Percentiles rank a stretch among this genome's conserved stretches.
These are phyloP conservation scores for Macaria liturata DNA, from an alignment of 2,888 invertebrate genomes.

Conservation along the genomic window DNA sequence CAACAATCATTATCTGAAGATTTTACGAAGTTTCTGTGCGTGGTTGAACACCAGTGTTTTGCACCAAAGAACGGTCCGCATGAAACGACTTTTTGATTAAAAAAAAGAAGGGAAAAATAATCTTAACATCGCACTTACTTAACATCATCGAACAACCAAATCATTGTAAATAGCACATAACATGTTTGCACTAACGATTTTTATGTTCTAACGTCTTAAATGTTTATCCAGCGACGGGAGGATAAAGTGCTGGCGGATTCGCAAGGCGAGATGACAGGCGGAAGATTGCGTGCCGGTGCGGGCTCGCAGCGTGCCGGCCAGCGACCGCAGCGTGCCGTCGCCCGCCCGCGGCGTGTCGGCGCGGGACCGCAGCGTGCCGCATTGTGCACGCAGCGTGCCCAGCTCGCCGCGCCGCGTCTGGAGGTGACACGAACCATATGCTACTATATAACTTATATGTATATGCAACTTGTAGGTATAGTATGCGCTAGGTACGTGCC, in stretches of 20 bases:
- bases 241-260: slow-evolving; percentile 66
- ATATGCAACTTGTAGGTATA: no score
- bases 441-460: no score
- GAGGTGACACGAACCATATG: slow-evolving; percentile 28
- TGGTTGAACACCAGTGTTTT: no score
- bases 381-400: slow-evolving; percentile 22
- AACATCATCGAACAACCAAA: no score
- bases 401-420: slow-evolving; percentile 29
- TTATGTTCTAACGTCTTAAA: neutral
- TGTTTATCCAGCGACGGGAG: slow-evolving; percentile 60
- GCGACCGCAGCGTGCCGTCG: neutral
- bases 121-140: no score
- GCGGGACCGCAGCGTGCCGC: slow-evolving; percentile 30
- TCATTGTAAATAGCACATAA: no score
- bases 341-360: slow-evolving; percentile 27
- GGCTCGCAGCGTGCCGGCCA: slow-evolving; percentile 14
- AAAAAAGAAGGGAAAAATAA: no score
- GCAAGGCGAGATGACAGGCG: slow-evolving; percentile 60
- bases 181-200: no score
- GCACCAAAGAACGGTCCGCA: no score
- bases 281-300: slow-evolving; percentile 31
- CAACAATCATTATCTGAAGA: neutral
- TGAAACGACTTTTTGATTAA: no score
- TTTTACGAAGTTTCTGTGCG: no score
- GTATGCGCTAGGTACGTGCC: no score